A percentile compares a stretch with the other conserved stretches of the same genome.
Evolutionary conservation across 2,888 invertebrate species (phyloP).

Genomic region (Exephanes ischioxanthus): DNA sequence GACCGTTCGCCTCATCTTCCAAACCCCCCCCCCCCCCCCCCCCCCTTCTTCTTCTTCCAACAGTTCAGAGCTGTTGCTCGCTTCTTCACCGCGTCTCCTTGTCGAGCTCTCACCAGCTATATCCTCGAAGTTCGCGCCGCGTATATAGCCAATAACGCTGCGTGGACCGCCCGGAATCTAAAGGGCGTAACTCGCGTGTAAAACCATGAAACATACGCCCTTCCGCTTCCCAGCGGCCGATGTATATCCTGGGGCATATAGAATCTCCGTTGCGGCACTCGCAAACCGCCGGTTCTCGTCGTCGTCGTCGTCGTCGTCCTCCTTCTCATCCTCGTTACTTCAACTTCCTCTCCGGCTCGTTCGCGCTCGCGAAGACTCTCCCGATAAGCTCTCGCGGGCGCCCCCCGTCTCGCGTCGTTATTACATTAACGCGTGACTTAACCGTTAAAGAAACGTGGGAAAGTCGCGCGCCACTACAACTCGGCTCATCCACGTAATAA

Average conservation of each 20-base stretch:
- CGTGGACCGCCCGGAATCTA: not conserved
- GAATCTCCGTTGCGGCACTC: not conserved
- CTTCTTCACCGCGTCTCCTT: slow-evolving; percentile 32
- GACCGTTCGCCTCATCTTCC: slow-evolving; percentile 68
- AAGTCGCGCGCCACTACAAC: slow-evolving; percentile 60
- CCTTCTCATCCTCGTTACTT: slow-evolving; percentile 60
- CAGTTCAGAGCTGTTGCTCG: not conserved
- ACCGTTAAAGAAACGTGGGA: slow-evolving; percentile 69
- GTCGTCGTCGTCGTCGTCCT: slow-evolving; percentile 44
- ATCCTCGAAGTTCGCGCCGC: not conserved
- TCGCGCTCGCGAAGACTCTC: slow-evolving; percentile 46
- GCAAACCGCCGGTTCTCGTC: slow-evolving; percentile 18
- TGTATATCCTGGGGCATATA: not conserved
- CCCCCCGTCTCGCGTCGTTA: slow-evolving; percentile 57
- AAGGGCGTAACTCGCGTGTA: not conserved
- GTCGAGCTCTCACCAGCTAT: slow-evolving; percentile 5
- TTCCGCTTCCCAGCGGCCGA: not conserved
- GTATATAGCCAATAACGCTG: slow-evolving; percentile 3
- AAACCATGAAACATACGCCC: not conserved
- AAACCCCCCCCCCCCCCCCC: slow-evolving; percentile 48
- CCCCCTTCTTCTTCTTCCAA: slow-evolving; percentile 43
- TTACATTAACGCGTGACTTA: slow-evolving; percentile 69
- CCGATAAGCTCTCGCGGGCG: slow-evolving; percentile 46
- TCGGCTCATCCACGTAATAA: slow-evolving; percentile 62
- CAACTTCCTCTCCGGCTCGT: slow-evolving; percentile 57